These are phyloP conservation scores for Notoglanidium macrostoma DNA, from an alignment of 2,797 vertebrate genomes.

Conservation along the genomic window DNA sequence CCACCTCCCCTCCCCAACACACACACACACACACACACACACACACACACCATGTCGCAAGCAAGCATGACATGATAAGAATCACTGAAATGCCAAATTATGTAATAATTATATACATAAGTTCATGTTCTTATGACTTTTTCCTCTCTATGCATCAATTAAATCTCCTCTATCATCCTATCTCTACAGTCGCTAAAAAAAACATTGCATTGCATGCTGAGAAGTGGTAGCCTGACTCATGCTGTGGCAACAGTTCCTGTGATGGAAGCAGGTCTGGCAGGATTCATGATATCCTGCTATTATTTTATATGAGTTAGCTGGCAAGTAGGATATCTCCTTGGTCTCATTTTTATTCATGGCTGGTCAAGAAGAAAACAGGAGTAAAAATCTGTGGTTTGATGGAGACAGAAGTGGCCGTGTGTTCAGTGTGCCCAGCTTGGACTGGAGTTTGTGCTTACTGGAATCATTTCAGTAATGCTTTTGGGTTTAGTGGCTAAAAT, in stretches of 20 bases:
- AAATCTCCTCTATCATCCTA: slow-evolving; percentile 40
- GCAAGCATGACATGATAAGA: slow-evolving; percentile 67
- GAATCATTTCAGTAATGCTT: slow-evolving; percentile 15
- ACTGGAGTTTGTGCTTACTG: slow-evolving; percentile 7
- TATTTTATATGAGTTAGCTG: slow-evolving; percentile 72
- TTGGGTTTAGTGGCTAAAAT: neutral
- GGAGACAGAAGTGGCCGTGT: slow-evolving; percentile 53
- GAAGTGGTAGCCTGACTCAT: slow-evolving; percentile 64
- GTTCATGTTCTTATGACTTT: slow-evolving; percentile 54
- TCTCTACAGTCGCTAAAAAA: slow-evolving; percentile 62
- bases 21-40: slow-evolving; percentile 3
- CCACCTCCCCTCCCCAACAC: no score
- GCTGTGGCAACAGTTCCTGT: slow-evolving; percentile 72
- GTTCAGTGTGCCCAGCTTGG: slow-evolving; percentile 17
- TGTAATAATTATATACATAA: slow-evolving; percentile 59
- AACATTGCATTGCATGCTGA: slow-evolving; percentile 58
- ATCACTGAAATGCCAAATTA: slow-evolving; percentile 74
- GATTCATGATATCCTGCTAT: slow-evolving; percentile 69
- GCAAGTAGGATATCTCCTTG: slow-evolving; percentile 61
- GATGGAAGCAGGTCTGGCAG: slow-evolving; percentile 71
- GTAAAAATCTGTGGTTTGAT: slow-evolving; percentile 65
- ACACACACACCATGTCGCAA: slow-evolving; percentile 57
- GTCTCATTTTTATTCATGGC: slow-evolving; percentile 69
- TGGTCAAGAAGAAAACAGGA: slow-evolving; percentile 61
- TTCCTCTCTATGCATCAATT: neutral